Evolutionary conservation across 1,140 invertebrate species (phyloP).

Genomic region (Bombus affinis): DNA sequence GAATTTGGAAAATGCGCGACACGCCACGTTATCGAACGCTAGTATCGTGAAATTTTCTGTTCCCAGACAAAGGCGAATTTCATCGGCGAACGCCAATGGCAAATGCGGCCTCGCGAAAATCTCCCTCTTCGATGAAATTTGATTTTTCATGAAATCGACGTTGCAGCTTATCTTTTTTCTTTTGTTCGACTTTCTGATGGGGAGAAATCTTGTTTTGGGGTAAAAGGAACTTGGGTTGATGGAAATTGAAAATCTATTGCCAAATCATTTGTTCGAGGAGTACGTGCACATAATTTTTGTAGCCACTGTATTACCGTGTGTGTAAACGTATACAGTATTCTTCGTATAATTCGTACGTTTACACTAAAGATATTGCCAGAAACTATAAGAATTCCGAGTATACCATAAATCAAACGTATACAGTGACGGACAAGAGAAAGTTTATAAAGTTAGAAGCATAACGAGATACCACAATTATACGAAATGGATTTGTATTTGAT

Average conservation of each 20-base stretch:
- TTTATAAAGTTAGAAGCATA: no score
- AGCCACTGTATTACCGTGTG: no score
- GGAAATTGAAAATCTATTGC: conserved; percentile 15
- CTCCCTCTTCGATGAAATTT: conserved; percentile 1
- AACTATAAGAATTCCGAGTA: no score
- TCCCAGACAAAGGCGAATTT: neutral
- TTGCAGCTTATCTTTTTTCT: no score
- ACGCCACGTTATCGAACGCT: neutral
- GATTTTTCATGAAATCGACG: conserved; percentile 29
- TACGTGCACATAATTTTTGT: no score
- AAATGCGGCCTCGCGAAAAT: neutral
- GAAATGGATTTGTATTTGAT: no score
- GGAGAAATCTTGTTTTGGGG: neutral
- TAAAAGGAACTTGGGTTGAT: neutral
- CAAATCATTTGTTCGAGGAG: neutral
- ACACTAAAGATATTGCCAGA: no score
- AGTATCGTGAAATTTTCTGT: neutral
- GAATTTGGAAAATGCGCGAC: conserved; percentile 40
- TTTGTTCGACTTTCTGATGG: neutral
- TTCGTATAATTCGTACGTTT: no score
- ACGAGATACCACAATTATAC: no score
- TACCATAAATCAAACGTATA: no score
- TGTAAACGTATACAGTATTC: no score
- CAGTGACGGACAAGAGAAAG: no score
- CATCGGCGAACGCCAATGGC: conserved; percentile 1